Evolutionary conservation across 2,113 vertebrate species (phyloP).

Genomic region (Fregata magnificens): DNA sequence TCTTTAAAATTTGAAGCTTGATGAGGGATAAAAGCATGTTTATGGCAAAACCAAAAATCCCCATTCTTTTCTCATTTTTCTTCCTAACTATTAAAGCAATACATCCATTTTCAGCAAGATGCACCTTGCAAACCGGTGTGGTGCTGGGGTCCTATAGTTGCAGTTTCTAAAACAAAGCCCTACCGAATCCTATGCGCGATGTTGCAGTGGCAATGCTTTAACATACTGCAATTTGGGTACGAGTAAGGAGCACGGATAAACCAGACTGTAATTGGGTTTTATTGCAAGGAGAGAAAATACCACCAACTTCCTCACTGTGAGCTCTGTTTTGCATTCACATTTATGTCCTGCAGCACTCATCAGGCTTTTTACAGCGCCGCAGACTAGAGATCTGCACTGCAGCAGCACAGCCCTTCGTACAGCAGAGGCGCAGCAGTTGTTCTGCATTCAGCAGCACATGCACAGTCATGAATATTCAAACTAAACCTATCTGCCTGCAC

Average conservation of each 20-base stretch:
- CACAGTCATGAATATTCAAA: background rate
- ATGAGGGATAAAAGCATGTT: background rate
- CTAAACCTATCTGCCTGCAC: background rate
- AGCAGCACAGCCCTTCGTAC: background rate
- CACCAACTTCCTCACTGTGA: background rate
- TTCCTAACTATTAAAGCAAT: background rate
- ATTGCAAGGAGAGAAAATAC: background rate
- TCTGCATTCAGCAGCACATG: background rate
- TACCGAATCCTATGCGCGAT: accelerated
- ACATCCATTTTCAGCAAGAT: background rate
- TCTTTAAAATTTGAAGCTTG: background rate
- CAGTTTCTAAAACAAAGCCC: background rate
- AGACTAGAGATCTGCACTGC: slow-evolving; percentile 9
- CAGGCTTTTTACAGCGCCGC: background rate
- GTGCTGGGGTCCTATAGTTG: background rate
- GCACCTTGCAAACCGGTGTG: background rate
- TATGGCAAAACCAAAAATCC: background rate
- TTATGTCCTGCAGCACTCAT: background rate
- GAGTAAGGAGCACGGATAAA: background rate
- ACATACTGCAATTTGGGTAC: accelerated
- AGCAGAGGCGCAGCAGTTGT: background rate
- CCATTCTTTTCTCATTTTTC: background rate
- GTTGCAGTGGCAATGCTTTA: background rate
- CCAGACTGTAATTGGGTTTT: background rate
- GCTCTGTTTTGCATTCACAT: background rate